Base-by-base conservation (phyloP, 2,797 vertebrate genomes). In the Anguilla marmorata region DNA sequence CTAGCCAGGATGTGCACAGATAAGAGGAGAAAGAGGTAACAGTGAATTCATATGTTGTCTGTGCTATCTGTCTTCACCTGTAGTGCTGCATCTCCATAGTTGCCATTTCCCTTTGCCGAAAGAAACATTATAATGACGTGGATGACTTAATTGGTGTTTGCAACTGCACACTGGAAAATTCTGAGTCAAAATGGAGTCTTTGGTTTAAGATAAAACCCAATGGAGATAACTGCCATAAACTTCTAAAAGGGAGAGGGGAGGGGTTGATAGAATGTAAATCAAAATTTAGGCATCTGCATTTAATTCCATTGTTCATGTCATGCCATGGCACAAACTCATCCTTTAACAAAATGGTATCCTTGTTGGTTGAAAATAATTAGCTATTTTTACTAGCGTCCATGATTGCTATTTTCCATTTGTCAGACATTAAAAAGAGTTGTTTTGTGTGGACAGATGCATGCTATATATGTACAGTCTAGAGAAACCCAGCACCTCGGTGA, bases 401-500 rank as follows among this genome's bases (percentile, higher is more conserved):
- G 24, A 82, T n/a, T n/a, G 45, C 45, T 48, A 50, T 16, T 48
- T 45, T 76, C 3, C 72, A 76, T 41, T 6, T 24, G 14, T 82
- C 41, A 82, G 41, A 50, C 21, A 82, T 8, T 21, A 82, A 45
- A n/a, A 50, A 48, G 6, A 3, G 7, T 2, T 0, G 3, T 48
- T 50, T n/a, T 82, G 14, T 8, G 41, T 14, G 30, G 72, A 21
- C 30, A 76, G 12, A 41, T 41, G 33, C 30, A 76, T 33, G 45
- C 45, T 48, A 24, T 45, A 50, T 50, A 19, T 21, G 27, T n/a
- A 50, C 69, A 84, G 50, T 90, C 69, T 89, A 85, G 79, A 83
- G 87, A 50, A 89, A 84, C 88, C 88, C 89, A 91, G 92, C 89
- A 87, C 82, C 86, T n/a, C 45, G 16, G 6, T 82, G 79, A 82